Base-by-base conservation (phyloP, 1,140 invertebrate genomes). In the Babylonia areolata region DNA sequence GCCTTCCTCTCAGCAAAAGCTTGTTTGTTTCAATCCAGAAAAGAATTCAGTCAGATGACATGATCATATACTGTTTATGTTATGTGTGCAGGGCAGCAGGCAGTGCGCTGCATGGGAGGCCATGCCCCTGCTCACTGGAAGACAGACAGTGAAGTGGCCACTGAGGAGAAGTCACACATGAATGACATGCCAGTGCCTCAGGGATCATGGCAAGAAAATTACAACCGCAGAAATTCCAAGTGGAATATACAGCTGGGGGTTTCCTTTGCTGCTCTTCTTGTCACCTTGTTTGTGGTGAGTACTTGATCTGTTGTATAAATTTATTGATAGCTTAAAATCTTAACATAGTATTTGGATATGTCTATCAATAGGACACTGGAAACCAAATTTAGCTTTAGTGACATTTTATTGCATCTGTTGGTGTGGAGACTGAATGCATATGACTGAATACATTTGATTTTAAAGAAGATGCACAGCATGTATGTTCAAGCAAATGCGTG, bases 201-300 rank as follows among this genome's bases (percentile, higher is more conserved):
- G 81, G 92, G 92, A 0, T 90, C 88, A 1, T 93, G 92, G 92
- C 79, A 91, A 79, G 88, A 90, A 77, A 51, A 86, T 20, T 91
- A 91, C 75, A 86, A 88, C 39, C 82, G 58, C 20, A 81, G 83
- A 20, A 89, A 90, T 64, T 20, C 58, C 58, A 89, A 86, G 33
- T 85, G 58, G 46, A 91, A 91, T 77, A n/a, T 90, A 37, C 69
- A 82, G 33, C n/a, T 91, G 2, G 80, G 39, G 31, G 17, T 42
- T 1, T 71, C 81, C 23, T 33, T 80, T 31, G 40, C 84, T 9
- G 12, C 86, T 54, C 20, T 89, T 2, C 12, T 82, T 23, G 84
- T 5, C n/a, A 90, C 90, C n/a, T 20, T 79, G 20, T 39, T 85
- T 69, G 69, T 64, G n/a, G 90, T 91, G 88, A 89, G 90, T 89